Evolutionary conservation across 1,140 invertebrate genomes (phyloP).

Genomic region (Plutomurus gul): DNA sequence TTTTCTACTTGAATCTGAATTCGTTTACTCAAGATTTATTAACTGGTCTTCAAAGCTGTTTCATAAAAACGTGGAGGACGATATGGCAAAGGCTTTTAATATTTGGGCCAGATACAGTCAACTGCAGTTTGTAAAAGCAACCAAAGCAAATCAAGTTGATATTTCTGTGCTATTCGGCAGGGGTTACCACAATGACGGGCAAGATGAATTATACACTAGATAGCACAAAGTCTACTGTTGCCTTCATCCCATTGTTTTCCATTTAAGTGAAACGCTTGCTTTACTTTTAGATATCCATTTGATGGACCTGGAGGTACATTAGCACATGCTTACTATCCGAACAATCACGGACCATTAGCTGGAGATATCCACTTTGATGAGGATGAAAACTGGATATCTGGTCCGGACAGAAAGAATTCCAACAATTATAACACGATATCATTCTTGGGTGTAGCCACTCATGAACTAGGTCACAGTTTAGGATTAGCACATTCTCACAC

Average conservation of each 20-base stretch:
- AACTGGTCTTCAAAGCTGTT: slow-evolving; percentile 68
- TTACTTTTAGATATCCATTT: slow-evolving; percentile 71
- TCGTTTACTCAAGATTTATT: slow-evolving; percentile 61
- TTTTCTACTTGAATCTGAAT: neutral
- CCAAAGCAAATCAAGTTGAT: slow-evolving; percentile 61
- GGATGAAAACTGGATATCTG: slow-evolving; percentile 65
- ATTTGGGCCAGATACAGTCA: slow-evolving; percentile 68
- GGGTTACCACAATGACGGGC: slow-evolving; percentile 69
- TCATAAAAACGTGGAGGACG: slow-evolving; percentile 60
- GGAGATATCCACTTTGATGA: slow-evolving; percentile 92
- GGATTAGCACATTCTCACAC: slow-evolving; percentile 87
- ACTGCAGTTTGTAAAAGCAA: slow-evolving; percentile 62
- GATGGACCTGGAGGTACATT: slow-evolving; percentile 84
- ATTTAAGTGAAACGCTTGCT: neutral
- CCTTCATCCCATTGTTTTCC: no score
- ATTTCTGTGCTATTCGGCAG: slow-evolving; percentile 69
- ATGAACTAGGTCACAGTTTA: slow-evolving; percentile 91
- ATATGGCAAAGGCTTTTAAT: slow-evolving; percentile 65
- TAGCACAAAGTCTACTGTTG: neutral
- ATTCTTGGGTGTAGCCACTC: slow-evolving; percentile 85
- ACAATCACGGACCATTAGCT: slow-evolving; percentile 66
- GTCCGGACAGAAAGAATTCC: neutral
- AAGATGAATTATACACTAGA: neutral
- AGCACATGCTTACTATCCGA: slow-evolving; percentile 91
- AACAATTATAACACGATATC: slow-evolving; percentile 63